Conservation (phyloP, 2,888 invertebrate genomes). For the Mimachlamys varia region DNA sequence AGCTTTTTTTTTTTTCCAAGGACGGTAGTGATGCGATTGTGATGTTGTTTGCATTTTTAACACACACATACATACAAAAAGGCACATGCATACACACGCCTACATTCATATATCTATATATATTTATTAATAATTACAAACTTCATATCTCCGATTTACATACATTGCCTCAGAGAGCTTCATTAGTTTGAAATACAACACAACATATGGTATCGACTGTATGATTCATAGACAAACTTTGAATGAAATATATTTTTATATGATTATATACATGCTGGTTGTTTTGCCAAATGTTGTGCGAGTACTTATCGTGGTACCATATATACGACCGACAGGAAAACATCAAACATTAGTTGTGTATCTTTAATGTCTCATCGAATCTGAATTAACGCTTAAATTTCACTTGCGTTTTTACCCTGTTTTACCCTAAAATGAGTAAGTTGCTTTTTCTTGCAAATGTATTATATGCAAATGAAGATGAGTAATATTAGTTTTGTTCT, state of each 20-base stretch:
- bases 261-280: background rate
- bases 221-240: background rate
- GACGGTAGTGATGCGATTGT: background rate
- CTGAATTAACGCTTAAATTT: too few relatives aligned
- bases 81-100: too few relatives aligned
- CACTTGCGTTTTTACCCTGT: too few relatives aligned
- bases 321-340: too few relatives aligned
- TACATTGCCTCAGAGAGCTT: background rate
- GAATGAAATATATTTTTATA: background rate
- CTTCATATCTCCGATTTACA: background rate
- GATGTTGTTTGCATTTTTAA: background rate
- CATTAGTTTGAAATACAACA: background rate
- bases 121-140: background rate
- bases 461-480: background rate
- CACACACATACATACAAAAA: background rate
- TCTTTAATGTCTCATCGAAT: too few relatives aligned
- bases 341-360: too few relatives aligned
- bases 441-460: background rate
- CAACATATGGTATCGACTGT: too few relatives aligned
- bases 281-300: background rate
- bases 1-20: background rate
- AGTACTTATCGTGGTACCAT: too few relatives aligned
- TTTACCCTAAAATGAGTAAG: background rate
- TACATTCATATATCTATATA: too few relatives aligned
- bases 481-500: too few relatives aligned